Conservation (phyloP, 2,888 invertebrate genomes). For the Microctonus hyperodae region DNA sequence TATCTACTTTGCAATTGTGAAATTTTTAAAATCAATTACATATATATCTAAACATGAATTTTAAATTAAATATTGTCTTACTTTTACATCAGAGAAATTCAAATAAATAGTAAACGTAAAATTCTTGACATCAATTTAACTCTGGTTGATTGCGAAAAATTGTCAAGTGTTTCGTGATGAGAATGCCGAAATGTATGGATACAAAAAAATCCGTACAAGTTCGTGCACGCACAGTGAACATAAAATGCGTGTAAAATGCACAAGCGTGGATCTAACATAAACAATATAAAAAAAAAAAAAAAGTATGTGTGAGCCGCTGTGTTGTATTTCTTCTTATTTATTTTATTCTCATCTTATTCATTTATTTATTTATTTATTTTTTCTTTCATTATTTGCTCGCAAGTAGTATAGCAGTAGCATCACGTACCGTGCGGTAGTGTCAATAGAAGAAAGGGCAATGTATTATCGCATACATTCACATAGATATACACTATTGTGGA, state of each 20-base stretch:
- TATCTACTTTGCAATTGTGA: background rate
- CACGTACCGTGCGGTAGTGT: background rate
- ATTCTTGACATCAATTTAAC: background rate
- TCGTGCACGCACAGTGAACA: slow-evolving; percentile 19
- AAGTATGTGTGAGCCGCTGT: background rate
- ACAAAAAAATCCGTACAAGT: background rate
- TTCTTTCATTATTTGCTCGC: background rate
- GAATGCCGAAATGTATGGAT: slow-evolving; percentile 8
- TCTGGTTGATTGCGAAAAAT: slow-evolving; percentile 7
- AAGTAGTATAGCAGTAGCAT: slow-evolving; percentile 8
- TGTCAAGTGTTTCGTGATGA: slow-evolving; percentile 9
- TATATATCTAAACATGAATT: background rate
- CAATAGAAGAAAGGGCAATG: slow-evolving; percentile 11
- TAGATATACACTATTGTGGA: background rate
- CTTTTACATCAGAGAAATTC: background rate
- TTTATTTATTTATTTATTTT: background rate
- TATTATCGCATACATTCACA: slow-evolving; percentile 15
- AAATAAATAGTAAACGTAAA: background rate
- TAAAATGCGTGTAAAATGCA: slow-evolving; percentile 26
- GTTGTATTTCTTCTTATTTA: background rate
- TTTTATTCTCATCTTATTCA: background rate
- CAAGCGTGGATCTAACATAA: slow-evolving; percentile 1
- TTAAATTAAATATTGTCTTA: background rate
- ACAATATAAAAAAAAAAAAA: background rate
- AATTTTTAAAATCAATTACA: background rate